Evolutionary conservation across 2,113 vertebrate species (phyloP).

Genomic region (Microcebus jonahi): DNA sequence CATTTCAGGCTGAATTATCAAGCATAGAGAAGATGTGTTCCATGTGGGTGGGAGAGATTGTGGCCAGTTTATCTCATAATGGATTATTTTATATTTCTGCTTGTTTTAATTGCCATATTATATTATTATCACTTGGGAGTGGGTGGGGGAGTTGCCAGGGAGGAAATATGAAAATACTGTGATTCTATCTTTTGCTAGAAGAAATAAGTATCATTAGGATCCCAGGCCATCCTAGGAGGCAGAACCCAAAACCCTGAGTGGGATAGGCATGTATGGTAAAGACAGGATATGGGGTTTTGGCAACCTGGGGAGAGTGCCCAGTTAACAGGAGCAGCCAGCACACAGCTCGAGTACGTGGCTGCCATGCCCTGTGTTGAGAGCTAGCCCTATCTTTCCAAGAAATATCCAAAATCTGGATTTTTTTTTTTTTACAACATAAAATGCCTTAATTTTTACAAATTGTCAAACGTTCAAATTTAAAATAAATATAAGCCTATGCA

Average conservation of each 20-base stretch:
- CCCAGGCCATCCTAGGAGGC: background rate
- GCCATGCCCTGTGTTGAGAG: fast-evolving
- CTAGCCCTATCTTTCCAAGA: background rate
- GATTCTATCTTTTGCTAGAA: background rate
- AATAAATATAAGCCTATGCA: background rate
- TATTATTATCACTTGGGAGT: background rate
- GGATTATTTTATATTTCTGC: background rate
- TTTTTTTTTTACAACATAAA: background rate
- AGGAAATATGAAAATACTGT: background rate
- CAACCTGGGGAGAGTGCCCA: background rate
- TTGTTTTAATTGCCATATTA: background rate
- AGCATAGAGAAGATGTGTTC: background rate
- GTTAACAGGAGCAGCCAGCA: background rate
- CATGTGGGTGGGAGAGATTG: background rate
- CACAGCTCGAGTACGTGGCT: background rate
- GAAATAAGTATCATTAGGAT: background rate
- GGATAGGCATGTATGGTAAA: background rate
- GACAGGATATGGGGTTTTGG: background rate
- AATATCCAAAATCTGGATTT: background rate
- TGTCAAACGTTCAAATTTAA: background rate
- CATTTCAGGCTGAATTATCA: background rate
- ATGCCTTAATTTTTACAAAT: background rate
- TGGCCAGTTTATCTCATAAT: background rate
- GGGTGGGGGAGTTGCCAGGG: background rate
- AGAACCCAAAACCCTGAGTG: background rate